These are phyloP conservation scores for Brachirus orientalis DNA, from an alignment of 2,113 vertebrate genomes.

Conservation along the genomic window DNA sequence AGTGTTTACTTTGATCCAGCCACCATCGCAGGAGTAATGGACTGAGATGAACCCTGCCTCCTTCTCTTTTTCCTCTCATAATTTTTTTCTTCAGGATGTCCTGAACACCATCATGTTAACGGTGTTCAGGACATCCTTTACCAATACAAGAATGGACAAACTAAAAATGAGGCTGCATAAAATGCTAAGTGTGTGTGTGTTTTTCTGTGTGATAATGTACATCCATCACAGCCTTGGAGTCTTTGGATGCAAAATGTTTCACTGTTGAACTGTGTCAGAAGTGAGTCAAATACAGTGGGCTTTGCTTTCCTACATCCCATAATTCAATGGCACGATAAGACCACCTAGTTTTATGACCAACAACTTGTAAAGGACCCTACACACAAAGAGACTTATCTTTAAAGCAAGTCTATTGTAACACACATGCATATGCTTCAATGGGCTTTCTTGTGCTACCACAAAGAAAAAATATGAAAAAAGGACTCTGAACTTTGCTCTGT, in stretches of 20 bases:
- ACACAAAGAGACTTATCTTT: slow-evolving; percentile 60
- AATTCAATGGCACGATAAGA: slow-evolving; percentile 58
- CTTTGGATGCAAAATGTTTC: slow-evolving; percentile 13
- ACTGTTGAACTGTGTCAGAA: slow-evolving; percentile 29
- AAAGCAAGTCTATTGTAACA: slow-evolving; percentile 52
- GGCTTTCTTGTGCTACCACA: slow-evolving; percentile 43
- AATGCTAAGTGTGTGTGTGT: slow-evolving; percentile 9
- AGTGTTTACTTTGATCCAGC: slow-evolving; percentile 74
- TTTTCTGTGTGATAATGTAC: not conserved
- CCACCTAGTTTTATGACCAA: slow-evolving; percentile 55
- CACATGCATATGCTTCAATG: too few species aligned
- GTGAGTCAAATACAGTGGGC: slow-evolving; percentile 28
- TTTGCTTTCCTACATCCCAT: slow-evolving; percentile 33
- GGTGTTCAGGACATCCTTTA: slow-evolving; percentile 38
- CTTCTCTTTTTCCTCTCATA: slow-evolving; percentile 28
- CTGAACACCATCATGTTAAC: too few species aligned
- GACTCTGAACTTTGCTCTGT: slow-evolving; percentile 20
- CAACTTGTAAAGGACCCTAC: slow-evolving; percentile 9
- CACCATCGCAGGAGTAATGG: slow-evolving; percentile 64
- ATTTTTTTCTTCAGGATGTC: slow-evolving; percentile 45
- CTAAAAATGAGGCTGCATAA: slow-evolving; percentile 12
- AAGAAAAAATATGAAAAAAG: slow-evolving; percentile 25
- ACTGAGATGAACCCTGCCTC: slow-evolving; percentile 56
- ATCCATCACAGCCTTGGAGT: slow-evolving; percentile 11
- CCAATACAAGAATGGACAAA: slow-evolving; percentile 8